Base-by-base conservation (phyloP, 2,888 invertebrate genomes). In the Axea sp. region DNA sequence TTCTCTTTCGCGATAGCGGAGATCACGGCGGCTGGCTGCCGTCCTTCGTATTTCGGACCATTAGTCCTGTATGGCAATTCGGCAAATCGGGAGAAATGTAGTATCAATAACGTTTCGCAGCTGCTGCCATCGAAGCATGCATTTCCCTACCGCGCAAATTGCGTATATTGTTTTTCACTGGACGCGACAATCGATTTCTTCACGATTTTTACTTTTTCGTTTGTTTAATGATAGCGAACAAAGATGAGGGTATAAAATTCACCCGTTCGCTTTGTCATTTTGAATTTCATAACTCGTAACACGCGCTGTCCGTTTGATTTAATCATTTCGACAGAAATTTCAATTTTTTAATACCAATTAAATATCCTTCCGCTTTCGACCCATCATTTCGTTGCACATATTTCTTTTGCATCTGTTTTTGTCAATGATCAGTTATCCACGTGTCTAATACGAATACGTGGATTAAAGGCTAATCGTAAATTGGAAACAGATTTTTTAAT, bases 11-110 rank as follows among this genome's bases (percentile, higher is more conserved):
- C 51, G 69, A 33, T 47, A 67, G 57, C 71, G 64, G 51, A 43
- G 41, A 68, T 59, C 68, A 43, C 65, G 59, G 69, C 60, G 65
- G 68, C 55, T 73, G 45, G 67, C 69, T 64, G 59, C 73, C 59
- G 73, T 69, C 69, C 69, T 80, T 77, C 79, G 80, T 79, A 82
- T 82, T 60, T 82, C 85, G 85, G 84, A 80, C 84, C 86, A 87
- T 87, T 87, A 86, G 84, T 81, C 81, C 79, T 81, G 82, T 78
- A 80, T 80, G 81, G 87, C 85, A 84, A 87, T 86, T 86, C 86
- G 86, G 87, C 87, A 87, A 87, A 86, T 86, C 83, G 85, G 82
- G 84, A 87, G 84, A 87, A 87, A 87, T 87, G 86, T 87, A 87
- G 87, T 87, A 87, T 87, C 86, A 86, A 87, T 87, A 87, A 87